phyloP scores from a whole-genome alignment of 2,888 invertebrate genomes.

The Eremobia ochroleuca region DNA sequence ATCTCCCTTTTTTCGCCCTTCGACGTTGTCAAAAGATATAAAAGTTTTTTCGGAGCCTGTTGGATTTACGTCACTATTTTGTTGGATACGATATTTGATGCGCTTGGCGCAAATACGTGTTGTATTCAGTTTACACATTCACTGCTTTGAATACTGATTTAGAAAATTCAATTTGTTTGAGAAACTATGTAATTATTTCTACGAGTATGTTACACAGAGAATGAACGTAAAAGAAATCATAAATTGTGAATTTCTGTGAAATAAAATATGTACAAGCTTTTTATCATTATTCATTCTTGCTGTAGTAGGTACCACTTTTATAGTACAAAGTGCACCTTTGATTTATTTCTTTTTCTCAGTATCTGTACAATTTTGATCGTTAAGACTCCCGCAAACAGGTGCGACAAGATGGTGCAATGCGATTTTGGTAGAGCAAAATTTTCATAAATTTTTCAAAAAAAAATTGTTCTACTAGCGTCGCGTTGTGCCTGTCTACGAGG shows the following conservation, averaged over 20 bases:
- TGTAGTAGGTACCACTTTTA: too few species aligned
- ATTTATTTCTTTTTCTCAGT: neutral
- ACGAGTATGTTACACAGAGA: neutral
- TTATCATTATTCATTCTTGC: neutral
- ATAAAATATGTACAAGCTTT: neutral
- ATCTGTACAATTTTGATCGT: too few species aligned
- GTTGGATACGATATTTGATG: constrained; percentile 1
- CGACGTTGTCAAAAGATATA: constrained; percentile 38
- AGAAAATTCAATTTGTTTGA: neutral
- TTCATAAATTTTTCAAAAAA: neutral
- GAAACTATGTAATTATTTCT: neutral
- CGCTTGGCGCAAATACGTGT: neutral
- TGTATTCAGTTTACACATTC: neutral
- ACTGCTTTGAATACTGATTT: neutral
- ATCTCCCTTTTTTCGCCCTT: constrained; percentile 41
- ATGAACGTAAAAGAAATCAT: neutral
- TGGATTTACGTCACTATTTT: constrained; percentile 31
- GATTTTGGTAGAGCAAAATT: neutral
- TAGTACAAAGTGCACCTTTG: too few species aligned
- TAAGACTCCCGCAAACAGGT: neutral
- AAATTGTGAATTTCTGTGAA: neutral
- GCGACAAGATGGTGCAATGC: neutral
- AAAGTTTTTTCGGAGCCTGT: constrained; percentile 28
- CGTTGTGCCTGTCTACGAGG: neutral
- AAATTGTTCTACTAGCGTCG: neutral